Evolutionary conservation across 2,888 invertebrate genomes (phyloP).

Genomic region (Panzeria rudis): DNA sequence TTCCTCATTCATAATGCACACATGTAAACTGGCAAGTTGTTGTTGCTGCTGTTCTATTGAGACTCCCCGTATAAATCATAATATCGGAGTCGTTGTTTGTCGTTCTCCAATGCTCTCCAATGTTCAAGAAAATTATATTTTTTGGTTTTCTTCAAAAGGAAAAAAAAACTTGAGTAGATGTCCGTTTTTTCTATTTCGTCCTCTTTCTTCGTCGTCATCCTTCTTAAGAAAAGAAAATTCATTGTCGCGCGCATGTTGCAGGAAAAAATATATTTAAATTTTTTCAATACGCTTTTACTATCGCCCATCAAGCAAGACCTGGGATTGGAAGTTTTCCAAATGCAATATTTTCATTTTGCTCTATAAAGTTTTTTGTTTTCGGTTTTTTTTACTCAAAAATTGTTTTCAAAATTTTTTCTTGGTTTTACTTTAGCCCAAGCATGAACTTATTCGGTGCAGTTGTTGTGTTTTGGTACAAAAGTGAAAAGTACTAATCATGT

Average conservation of each 20-base stretch:
- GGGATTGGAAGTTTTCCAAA: slow-evolving; percentile 82
- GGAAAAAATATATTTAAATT: slow-evolving; percentile 17
- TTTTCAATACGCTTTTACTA: slow-evolving; percentile 47
- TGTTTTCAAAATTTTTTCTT: slow-evolving; percentile 27
- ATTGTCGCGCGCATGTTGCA: slow-evolving; percentile 73
- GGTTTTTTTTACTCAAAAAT: slow-evolving; percentile 69
- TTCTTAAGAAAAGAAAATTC: slow-evolving; percentile 68
- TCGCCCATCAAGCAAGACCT: slow-evolving; percentile 73
- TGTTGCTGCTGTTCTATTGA: slow-evolving; percentile 49
- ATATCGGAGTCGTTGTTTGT: slow-evolving; percentile 60
- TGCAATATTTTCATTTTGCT: slow-evolving; percentile 76
- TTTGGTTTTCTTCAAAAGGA: not conserved
- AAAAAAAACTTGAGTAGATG: slow-evolving; percentile 65
- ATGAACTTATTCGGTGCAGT: not conserved
- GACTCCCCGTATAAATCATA: slow-evolving; percentile 66
- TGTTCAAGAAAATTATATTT: slow-evolving; percentile 46
- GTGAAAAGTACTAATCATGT: not conserved
- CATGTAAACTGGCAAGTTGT: slow-evolving; percentile 40
- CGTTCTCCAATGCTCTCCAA: slow-evolving; percentile 41
- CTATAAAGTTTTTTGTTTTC: slow-evolving; percentile 72
- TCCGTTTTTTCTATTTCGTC: slow-evolving; percentile 57
- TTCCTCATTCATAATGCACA: slow-evolving; percentile 49
- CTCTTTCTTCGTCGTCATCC: slow-evolving; percentile 57
- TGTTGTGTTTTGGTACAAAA: slow-evolving; percentile 16
- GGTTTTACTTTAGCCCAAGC: slow-evolving; percentile 3